These are phyloP conservation scores for Nomada ferruginata DNA, from an alignment of 2,888 invertebrate species.

Conservation along the genomic window DNA sequence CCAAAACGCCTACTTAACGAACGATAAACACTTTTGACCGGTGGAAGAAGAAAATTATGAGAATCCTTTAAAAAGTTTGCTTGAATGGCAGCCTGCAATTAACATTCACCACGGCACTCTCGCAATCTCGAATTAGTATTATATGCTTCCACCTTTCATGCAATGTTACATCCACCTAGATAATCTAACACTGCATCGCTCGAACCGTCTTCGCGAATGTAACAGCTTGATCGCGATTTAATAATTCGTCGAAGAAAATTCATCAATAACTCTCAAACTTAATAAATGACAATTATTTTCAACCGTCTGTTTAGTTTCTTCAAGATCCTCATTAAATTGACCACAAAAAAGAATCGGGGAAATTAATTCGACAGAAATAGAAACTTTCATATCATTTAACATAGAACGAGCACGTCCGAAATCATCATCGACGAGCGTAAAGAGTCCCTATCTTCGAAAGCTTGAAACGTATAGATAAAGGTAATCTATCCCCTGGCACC, in stretches of 20 bases:
- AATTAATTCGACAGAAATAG: too few relatives aligned
- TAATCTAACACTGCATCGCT: neutral
- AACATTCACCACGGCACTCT: slow-evolving; percentile 14
- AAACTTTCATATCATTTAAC: too few relatives aligned
- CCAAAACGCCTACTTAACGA: slow-evolving; percentile 30
- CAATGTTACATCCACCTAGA: neutral
- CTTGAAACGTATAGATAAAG: too few relatives aligned
- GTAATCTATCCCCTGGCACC: too few relatives aligned
- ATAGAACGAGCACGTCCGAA: too few relatives aligned
- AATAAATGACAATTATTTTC: too few relatives aligned
- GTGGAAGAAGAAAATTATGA: slow-evolving; percentile 36
- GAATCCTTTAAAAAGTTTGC: slow-evolving; percentile 26
- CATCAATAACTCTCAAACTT: neutral
- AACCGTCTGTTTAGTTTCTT: too few relatives aligned
- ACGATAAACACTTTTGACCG: slow-evolving; percentile 26
- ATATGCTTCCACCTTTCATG: neutral
- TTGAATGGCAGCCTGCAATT: slow-evolving; percentile 14
- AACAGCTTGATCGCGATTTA: neutral
- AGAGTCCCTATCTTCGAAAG: too few relatives aligned
- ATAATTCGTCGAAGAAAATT: neutral
- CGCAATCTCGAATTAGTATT: slow-evolving; percentile 3
- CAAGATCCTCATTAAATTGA: too few relatives aligned
- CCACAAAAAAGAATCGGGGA: too few relatives aligned
- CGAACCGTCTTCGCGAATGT: neutral
- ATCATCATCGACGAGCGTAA: too few relatives aligned